Evolutionary conservation across 2,797 vertebrate species (phyloP).

Genomic region (Schizothorax lantsangensis): DNA sequence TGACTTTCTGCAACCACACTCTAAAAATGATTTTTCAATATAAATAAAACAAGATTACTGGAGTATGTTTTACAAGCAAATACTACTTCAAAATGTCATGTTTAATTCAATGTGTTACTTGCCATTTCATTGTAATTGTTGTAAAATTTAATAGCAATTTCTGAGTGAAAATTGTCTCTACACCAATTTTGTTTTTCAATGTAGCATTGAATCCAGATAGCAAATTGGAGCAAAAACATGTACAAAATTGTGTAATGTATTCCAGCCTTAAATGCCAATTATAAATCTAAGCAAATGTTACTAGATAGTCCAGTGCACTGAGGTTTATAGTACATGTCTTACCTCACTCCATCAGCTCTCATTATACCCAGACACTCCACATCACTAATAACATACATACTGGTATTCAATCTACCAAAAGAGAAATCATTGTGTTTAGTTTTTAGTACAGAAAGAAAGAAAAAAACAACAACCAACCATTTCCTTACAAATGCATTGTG

Average conservation of each 20-base stretch:
- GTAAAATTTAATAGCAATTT: neutral
- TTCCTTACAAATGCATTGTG: neutral
- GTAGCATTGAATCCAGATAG: no score
- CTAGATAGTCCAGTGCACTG: neutral
- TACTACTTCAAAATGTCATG: no score
- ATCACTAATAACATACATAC: neutral
- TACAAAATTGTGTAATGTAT: no score
- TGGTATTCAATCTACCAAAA: slow-evolving; percentile 13
- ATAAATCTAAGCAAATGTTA: neutral
- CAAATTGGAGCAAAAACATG: no score
- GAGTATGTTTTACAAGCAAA: no score
- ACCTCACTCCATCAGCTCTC: slow-evolving; percentile 17
- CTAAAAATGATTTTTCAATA: no score
- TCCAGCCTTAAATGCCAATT: no score
- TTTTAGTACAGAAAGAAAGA: neutral
- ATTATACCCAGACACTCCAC: slow-evolving; percentile 6
- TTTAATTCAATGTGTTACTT: neutral
- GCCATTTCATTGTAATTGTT: neutral
- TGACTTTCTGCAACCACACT: no score
- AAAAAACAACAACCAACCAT: no score
- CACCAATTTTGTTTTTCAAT: neutral
- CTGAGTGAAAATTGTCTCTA: neutral
- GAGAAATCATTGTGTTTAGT: neutral
- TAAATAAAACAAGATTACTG: no score
- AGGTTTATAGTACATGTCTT: neutral